phyloP scores from a whole-genome alignment of 2,797 vertebrate species.

The Phyllotis vaccarum region DNA sequence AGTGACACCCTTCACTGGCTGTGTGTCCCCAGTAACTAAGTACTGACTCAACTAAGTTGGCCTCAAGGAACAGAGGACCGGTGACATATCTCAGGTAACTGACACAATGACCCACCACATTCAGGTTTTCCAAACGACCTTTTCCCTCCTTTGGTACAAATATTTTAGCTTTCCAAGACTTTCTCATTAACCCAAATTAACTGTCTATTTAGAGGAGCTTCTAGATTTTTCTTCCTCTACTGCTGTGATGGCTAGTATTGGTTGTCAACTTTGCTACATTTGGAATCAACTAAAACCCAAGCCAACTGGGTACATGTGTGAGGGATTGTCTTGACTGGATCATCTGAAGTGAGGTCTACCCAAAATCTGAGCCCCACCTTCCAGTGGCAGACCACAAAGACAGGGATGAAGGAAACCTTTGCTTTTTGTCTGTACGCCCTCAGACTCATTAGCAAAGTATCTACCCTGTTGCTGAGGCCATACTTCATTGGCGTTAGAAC shows the following conservation, averaged over 20 bases:
- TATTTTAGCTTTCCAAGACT: constrained; percentile 45
- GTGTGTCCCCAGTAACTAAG: not conserved
- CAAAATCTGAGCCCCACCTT: not conserved
- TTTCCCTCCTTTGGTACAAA: not conserved
- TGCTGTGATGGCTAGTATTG: not conserved
- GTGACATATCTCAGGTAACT: not conserved
- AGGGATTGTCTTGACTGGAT: not conserved
- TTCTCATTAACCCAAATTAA: not conserved
- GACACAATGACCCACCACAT: not conserved
- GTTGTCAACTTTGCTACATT: not conserved
- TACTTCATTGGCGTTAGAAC: not conserved
- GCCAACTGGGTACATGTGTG: not conserved
- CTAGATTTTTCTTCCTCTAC: not conserved
- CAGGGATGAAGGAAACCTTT: not conserved
- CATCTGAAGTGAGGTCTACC: not conserved
- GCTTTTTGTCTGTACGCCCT: not conserved
- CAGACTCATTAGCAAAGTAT: not conserved
- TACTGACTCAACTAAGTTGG: not conserved
- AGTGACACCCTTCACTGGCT: not conserved
- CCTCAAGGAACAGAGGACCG: not conserved
- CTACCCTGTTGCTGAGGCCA: not conserved
- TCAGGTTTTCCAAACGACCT: not conserved
- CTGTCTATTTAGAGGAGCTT: not conserved
- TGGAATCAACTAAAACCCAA: not conserved
- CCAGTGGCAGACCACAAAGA: not conserved